A percentile compares a stretch with the other conserved stretches of the same genome.
These are phyloP conservation scores for Gymnodraco acuticeps DNA, from an alignment of 2,797 vertebrate genomes.

Conservation along the genomic window DNA sequence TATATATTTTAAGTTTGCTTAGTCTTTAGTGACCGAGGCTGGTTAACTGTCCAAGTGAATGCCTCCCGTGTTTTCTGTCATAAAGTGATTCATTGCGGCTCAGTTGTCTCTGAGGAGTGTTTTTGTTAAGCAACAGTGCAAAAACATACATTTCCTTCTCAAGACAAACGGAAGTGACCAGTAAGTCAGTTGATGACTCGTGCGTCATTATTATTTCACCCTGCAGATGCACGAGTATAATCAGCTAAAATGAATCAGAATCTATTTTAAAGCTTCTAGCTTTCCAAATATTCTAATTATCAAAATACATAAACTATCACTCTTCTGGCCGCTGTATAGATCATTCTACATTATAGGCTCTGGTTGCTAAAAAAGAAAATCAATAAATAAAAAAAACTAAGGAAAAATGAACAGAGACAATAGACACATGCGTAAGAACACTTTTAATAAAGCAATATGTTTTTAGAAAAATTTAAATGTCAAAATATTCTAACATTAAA, in stretches of 20 bases:
- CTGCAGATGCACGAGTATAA: background rate
- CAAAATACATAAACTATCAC: conserved; percentile 8
- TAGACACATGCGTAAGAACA: conserved; percentile 56
- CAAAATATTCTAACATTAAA: conserved; percentile 4
- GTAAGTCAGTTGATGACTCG: background rate
- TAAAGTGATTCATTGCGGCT: background rate
- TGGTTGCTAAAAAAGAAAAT: too few species aligned
- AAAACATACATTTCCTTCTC: background rate
- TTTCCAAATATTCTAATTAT: conserved; percentile 30
- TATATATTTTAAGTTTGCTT: too few species aligned
- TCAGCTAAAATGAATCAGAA: too few species aligned
- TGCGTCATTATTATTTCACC: background rate
- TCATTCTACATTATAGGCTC: too few species aligned
- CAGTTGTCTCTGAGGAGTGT: background rate
- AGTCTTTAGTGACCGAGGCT: too few species aligned
- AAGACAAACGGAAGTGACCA: background rate
- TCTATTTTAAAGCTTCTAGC: background rate
- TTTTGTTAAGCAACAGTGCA: conserved; percentile 3
- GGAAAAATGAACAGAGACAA: too few species aligned
- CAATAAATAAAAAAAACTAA: too few species aligned
- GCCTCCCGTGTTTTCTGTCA: conserved; percentile 2
- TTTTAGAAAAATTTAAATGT: conserved; percentile 81
- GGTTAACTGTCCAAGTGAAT: background rate
- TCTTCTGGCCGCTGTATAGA: background rate
- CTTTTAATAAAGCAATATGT: conserved; percentile 83